Conservation (phyloP, 37 sponge, comb jelly and placozoan genomes). For the Hormiphora californensis region DNA sequence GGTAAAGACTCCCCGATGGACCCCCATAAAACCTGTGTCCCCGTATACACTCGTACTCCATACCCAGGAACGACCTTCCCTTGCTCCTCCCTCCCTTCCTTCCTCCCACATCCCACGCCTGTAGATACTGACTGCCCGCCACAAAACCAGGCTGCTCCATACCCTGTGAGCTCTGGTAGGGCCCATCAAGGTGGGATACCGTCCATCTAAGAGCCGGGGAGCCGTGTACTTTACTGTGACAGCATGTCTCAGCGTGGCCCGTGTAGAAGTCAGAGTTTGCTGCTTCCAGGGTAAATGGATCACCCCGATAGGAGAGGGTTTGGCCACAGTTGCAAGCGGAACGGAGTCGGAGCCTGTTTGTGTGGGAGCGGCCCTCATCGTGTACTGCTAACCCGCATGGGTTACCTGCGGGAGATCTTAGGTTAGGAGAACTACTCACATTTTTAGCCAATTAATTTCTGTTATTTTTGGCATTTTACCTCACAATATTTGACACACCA, state of each 20-base stretch:
- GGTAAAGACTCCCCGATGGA: too few species aligned
- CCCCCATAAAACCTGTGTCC: constrained; percentile 46
- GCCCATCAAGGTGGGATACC: not conserved
- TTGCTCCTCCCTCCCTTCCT: too few species aligned
- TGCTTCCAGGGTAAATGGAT: constrained; percentile 13
- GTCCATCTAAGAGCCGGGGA: too few species aligned
- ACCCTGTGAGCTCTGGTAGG: not conserved
- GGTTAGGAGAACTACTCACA: too few species aligned
- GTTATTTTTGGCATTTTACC: too few species aligned
- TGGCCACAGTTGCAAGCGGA: not conserved
- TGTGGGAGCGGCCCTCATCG: not conserved
- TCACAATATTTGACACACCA: too few species aligned
- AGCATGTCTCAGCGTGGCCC: not conserved
- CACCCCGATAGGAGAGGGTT: not conserved
- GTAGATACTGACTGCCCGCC: not conserved
- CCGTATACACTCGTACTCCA: constrained; percentile 35
- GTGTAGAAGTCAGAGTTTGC: constrained; percentile 20
- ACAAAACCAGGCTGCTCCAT: constrained; percentile 35
- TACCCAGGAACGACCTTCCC: constrained; percentile 38
- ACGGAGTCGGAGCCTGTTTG: not conserved
- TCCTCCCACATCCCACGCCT: constrained; percentile 1
- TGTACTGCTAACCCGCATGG: not conserved
- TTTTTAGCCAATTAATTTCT: too few species aligned
- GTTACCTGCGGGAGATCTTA: too few species aligned
- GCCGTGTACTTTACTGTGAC: not conserved